Evolutionary conservation across 2,113 vertebrate species (phyloP).

Genomic region (Gasterosteus aculeatus): DNA sequence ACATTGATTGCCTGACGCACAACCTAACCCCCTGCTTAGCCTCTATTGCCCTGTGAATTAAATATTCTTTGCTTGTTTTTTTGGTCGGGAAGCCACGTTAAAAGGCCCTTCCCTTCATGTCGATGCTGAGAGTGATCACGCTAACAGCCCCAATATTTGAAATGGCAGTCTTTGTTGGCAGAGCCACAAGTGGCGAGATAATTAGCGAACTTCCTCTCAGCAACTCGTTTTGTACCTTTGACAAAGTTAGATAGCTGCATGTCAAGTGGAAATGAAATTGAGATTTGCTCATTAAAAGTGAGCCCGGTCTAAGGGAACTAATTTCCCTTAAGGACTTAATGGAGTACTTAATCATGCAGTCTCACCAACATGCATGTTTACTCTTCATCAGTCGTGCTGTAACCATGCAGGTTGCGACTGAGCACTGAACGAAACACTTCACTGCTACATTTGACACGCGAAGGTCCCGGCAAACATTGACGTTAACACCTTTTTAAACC

Average conservation of each 20-base stretch:
- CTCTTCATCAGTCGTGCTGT: conserved; percentile 22
- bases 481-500: conserved; percentile 37
- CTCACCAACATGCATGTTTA: conserved; percentile 27
- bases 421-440: conserved; percentile 15
- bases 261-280: conserved; percentile 66
- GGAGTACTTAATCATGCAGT: conserved; percentile 49
- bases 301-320: conserved; percentile 54
- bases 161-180: conserved; percentile 33
- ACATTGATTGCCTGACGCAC: not conserved
- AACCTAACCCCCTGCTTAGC: conserved; percentile 6
- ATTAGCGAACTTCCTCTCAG: conserved; percentile 62
- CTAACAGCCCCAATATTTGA: conserved; percentile 56
- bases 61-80: conserved; percentile 40
- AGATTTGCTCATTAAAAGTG: conserved; percentile 68
- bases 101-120: conserved; percentile 44
- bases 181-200: conserved; percentile 59
- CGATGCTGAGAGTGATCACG: conserved; percentile 47
- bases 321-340: conserved; percentile 52
- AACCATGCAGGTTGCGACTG: conserved; percentile 11
- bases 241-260: conserved; percentile 54
- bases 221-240: conserved; percentile 60
- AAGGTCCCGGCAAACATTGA: conserved; percentile 28
- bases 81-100: conserved; percentile 27
- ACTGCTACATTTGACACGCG: conserved; percentile 4
- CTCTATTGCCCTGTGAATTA: conserved; percentile 9